Base-by-base conservation (phyloP, 2,888 invertebrate species). In the Cerastis rubricosa region DNA sequence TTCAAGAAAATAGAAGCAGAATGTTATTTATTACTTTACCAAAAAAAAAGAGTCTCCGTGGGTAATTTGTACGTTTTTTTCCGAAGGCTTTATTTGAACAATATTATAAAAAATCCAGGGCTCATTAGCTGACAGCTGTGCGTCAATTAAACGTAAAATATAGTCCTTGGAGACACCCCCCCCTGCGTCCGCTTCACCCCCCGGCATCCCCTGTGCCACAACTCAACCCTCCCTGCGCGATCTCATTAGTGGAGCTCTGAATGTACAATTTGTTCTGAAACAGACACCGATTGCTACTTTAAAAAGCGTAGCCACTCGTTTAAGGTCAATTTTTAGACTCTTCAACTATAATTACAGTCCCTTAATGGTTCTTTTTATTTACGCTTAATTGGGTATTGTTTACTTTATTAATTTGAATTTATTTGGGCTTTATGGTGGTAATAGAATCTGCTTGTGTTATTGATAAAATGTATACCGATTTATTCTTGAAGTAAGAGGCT, bases 81-180 rank as follows among this genome's bases (percentile, higher is more conserved):
- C 72, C 78, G 78, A 83, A 87, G 76, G 78, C 71, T 88, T 82
- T 89, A 90, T 92, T 90, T 87, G 83, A 89, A 89, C 80, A 88
- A 89, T 92, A 92, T 93, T 93, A 91, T 90, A 93, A 95, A 94
- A 88, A 95, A 94, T 92, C 93, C 91, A 92, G 92, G 93, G 94
- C 95, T 96, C 95, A 95, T 96, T 96, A 96, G 92, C 93, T 94
- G 96, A 95, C 95, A 94, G 95, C 95, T 94, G 95, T 92, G 95
- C 95, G 95, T 96, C 96, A 96, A 96, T 96, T 96, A 96, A 95
- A 95, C 94, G 93, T 95, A 94, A 96, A 96, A 96, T 96, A 96
- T 95, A 93, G 95, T 94, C 94, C 93, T 92, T 87, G 91, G 94
- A 93, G 94, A 94, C 93, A 92, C 90, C 68, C 84, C 85, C 78